Evolutionary conservation across 2,797 vertebrate species (phyloP), one percentile per base, ranked within the genome.

Genomic region (Falco naumanni): DNA sequence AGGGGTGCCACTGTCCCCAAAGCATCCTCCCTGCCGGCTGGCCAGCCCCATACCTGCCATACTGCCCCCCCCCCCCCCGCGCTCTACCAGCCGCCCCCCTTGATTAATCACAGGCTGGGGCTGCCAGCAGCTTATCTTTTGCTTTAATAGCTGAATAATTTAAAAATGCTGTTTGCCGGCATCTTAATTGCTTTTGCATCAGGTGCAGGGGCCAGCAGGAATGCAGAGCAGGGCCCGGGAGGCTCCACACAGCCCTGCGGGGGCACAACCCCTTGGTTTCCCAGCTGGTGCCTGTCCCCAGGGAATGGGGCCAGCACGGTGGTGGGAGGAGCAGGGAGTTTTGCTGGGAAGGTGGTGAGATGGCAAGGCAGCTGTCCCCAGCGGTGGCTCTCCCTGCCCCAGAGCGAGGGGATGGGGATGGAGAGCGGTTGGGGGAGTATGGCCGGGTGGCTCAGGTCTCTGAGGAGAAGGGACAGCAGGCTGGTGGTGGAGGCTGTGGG

Each of bases 81-180:
- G 0, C 65, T 64, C 75, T 4, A 3, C 57, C 72, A 85, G 69
- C 76, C 33, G 34, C 37, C 37, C 53, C 85, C 89, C 96, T 71
- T 97, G 97, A 98, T 98, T 98, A 98, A 98, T 98, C 97, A 96
- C 93, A 95, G 90, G 94, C 96, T 88, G 88, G 95, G 96, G 91
- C 98, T 94, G 97, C 97, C 72, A 15, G 91, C 96, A 97, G 97
- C 97, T 98, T 98, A 98, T 98, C 97, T 97, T 95, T 87, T 96
- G 89, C 96, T 95, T 98, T 98, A 98, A 98, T 98, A 97, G 97
- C 97, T 96, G 97, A 98, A 97, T 98, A 98, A 98, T 98, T 98
- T 97, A 93, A 97, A 95, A 94, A 81, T 24, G 90, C 97, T 96
- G 93, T 95, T 96, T 98, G 95, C 84, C 3, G 4, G 97, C 94